phyloP scores from a whole-genome alignment of 2,113 vertebrate species.

The Opisthocomus hoazin region DNA sequence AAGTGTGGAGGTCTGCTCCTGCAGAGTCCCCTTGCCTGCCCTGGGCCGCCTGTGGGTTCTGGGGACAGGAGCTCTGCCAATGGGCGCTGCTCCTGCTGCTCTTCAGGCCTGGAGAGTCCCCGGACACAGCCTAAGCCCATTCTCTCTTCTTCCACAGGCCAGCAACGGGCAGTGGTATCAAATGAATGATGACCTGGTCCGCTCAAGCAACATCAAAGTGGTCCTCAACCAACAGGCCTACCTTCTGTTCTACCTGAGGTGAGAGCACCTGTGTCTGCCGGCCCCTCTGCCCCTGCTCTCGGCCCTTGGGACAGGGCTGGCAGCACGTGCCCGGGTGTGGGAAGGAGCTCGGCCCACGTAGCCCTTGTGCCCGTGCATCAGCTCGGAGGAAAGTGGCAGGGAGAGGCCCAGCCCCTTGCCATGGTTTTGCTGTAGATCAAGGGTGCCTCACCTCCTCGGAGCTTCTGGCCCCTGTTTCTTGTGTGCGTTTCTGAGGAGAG shows the following conservation, averaged over 20 bases:
- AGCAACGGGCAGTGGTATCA: conserved; percentile 98
- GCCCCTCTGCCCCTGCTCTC: background rate
- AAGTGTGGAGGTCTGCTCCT: fast-evolving
- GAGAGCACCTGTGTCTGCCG: background rate
- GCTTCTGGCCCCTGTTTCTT: background rate
- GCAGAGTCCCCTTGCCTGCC: background rate
- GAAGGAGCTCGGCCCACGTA: background rate
- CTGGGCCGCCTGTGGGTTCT: background rate
- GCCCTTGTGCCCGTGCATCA: fast-evolving
- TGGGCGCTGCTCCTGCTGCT: fast-evolving
- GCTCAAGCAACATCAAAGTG: conserved; percentile 90
- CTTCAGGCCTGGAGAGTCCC: background rate
- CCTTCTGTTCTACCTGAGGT: conserved; percentile 94
- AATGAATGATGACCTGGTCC: conserved; percentile 93
- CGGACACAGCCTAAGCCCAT: fast-evolving
- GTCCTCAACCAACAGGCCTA: conserved; percentile 98
- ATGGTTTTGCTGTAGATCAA: background rate
- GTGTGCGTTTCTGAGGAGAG: fast-evolving
- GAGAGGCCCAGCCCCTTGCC: background rate
- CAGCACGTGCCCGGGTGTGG: fast-evolving
- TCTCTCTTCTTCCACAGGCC: conserved; percentile 68
- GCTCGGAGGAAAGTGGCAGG: background rate
- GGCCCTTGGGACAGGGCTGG: background rate
- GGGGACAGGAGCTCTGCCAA: background rate
- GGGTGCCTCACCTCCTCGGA: background rate